Conservation (phyloP, 2,888 invertebrate species). For the Neoitamus cyanurus region DNA sequence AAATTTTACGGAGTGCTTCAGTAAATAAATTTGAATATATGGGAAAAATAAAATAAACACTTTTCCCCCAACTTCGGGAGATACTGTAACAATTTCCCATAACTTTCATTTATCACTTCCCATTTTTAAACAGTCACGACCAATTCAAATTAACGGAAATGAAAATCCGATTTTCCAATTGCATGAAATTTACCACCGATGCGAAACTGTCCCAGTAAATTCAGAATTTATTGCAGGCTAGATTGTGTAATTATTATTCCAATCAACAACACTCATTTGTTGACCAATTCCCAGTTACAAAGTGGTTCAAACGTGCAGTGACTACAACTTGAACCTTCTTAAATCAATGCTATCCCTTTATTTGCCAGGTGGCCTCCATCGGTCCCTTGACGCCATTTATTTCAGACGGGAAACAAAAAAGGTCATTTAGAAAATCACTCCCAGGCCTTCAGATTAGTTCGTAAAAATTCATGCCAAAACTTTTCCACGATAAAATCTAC, state of each 20-base stretch:
- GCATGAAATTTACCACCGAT: not conserved
- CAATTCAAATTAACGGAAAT: not conserved
- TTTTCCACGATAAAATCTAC: not conserved
- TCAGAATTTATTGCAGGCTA: not conserved
- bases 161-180: not conserved
- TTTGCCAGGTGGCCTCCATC: not conserved
- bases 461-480: not conserved
- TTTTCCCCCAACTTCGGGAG: too few species aligned
- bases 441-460: not conserved
- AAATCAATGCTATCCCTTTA: not conserved
- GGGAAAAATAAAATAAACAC: too few species aligned
- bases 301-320: not conserved
- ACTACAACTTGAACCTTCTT: not conserved
- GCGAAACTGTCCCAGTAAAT: not conserved
- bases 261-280: conserved; percentile 1
- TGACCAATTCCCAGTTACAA: not conserved
- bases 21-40: not conserved
- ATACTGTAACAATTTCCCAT: not conserved
- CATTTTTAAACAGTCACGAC: not conserved
- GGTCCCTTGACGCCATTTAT: not conserved
- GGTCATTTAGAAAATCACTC: not conserved
- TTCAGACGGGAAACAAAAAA: not conserved
- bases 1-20: not conserved
- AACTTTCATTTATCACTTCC: not conserved
- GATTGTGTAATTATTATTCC: conserved; percentile 2